Evolutionary conservation across 2,797 vertebrate species (phyloP), one percentile per base, ranked within the genome.

Genomic region (Euphonia xanthogaster): DNA sequence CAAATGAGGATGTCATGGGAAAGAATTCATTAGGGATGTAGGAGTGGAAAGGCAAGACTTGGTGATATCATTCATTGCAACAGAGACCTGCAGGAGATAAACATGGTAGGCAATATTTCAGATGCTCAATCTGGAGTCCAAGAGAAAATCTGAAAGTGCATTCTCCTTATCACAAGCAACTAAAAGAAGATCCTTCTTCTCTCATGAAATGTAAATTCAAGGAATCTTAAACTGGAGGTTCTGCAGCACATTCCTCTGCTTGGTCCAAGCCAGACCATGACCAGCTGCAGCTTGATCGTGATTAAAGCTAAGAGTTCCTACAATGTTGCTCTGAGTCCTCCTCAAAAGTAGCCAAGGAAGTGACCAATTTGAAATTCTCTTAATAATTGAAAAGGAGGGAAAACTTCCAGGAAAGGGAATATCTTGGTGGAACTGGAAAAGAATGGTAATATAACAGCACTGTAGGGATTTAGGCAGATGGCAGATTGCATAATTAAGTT

Each of bases 401-500:
- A 95, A 80, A 70, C 55, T 91, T 94, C 66, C 3, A 0, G 73
- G 48, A 80, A 89, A 73, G 18, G 22, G 24, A 90, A 7, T 40
- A 51, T 53, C 68, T 47, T 70, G n/a, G 39, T 1, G 27, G 44
- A 94, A 94, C 44, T 33, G 16, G 61, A 65, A 90, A 89, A 90
- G 51, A 62, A 88, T 0, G 1, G 40, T 33, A 62, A 78, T 75
- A 35, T 4, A 73, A 88, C 51, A 88, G 58, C 60, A 93, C 70
- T 84, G n/a, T 47, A 88, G 71, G 82, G 85, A 94, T 78, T 93
- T 65, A 71, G 53, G 82, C 95, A 92, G 96, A 91, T 95, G 84
- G 94, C 45, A 86, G 75, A 93, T 42, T 60, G 91, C 47, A 37
- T 90, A 94, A 94, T 95, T 96, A 94, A 91, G 51, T 70, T 93